Evolutionary conservation across 1,140 invertebrate species (phyloP).

Genomic region (Tetramorium simillimum): DNA sequence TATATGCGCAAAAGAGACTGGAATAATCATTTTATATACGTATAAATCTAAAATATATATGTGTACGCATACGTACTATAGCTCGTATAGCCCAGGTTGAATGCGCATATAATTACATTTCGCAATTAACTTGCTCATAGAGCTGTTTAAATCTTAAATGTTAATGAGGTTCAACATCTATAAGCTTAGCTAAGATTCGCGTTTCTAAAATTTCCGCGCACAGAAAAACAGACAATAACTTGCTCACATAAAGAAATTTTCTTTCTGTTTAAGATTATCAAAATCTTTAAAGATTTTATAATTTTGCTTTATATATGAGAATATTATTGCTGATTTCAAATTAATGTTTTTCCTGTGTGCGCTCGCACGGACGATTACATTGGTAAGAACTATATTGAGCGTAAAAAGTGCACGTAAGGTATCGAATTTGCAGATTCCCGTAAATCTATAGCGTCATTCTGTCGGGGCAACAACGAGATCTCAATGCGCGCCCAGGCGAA

Average conservation of each 20-base stretch:
- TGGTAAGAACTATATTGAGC: not conserved
- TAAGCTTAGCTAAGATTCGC: not conserved
- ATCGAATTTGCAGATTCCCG: constrained; percentile 4
- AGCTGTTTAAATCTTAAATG: not conserved
- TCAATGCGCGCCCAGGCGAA: not conserved
- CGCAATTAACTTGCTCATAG: not conserved
- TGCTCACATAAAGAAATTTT: no score
- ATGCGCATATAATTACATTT: not conserved
- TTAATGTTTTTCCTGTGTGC: no score
- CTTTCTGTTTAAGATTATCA: no score
- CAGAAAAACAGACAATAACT: no score
- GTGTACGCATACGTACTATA: not conserved
- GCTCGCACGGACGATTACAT: not conserved
- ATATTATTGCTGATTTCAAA: no score
- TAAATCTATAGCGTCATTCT: not conserved
- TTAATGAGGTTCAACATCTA: not conserved
- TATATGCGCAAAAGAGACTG: not conserved
- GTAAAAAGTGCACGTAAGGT: not conserved
- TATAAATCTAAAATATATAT: not conserved
- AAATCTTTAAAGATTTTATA: no score
- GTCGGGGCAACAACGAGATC: not conserved
- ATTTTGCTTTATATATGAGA: no score
- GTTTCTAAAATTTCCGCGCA: not conserved
- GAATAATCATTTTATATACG: not conserved
- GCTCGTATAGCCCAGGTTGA: not conserved